These are phyloP conservation scores for Phalera bucephala DNA, from an alignment of 2,888 invertebrate genomes.

Conservation along the genomic window DNA sequence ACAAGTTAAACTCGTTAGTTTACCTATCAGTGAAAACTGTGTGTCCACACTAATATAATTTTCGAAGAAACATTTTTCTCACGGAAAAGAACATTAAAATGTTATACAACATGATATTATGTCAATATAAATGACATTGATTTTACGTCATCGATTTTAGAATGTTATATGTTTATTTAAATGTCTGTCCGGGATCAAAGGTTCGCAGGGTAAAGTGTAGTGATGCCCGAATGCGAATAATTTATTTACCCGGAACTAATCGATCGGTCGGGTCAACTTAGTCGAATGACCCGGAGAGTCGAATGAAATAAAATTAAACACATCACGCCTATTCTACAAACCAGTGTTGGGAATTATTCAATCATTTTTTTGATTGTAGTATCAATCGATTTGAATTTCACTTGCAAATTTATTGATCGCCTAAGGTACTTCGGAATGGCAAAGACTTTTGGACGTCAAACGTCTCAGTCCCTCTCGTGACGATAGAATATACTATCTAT, in stretches of 20 bases:
- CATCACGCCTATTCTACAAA: no score
- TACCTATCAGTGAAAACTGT: not conserved
- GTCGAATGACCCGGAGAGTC: no score
- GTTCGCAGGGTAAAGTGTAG: conserved; percentile 8
- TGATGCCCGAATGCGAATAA: conserved; percentile 1
- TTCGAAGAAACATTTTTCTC: not conserved
- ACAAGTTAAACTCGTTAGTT: not conserved
- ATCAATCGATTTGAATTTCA: no score
- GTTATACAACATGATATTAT: not conserved
- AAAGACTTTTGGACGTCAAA: no score
- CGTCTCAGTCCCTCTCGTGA: no score
- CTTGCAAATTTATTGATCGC: no score
- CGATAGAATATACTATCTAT: no score
- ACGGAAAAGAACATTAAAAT: not conserved
- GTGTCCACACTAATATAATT: not conserved
- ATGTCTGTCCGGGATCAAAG: conserved; percentile 31
- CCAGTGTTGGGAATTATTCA: no score
- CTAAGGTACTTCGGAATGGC: no score
- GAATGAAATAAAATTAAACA: no score
- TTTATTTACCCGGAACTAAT: conserved; percentile 5
- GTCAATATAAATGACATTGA: conserved; percentile 1
- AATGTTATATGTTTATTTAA: conserved; percentile 18
- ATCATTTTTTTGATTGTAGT: no score
- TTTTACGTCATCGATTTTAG: conserved; percentile 3
- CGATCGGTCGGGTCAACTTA: no score